These are phyloP conservation scores for Macrotis lagotis DNA, from an alignment of 2,113 vertebrate species.

Conservation along the genomic window DNA sequence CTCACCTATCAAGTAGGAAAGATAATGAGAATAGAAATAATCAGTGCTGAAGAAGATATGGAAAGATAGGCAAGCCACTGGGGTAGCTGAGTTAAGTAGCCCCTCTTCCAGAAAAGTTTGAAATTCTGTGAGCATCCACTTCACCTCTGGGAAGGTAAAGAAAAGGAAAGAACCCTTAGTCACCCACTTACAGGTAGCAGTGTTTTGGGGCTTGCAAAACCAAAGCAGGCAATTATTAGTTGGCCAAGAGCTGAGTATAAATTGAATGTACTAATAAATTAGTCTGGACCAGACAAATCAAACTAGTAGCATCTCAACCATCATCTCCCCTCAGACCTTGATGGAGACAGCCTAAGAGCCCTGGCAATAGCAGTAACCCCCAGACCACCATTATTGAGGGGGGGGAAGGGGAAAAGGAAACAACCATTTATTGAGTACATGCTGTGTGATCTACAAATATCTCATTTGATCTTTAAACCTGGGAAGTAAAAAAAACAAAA, in stretches of 20 bases:
- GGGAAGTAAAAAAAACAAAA: too few species aligned
- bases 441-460: background rate
- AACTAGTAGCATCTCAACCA: background rate
- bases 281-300: background rate
- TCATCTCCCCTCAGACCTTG: background rate
- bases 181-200: background rate
- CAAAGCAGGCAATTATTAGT: background rate
- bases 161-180: background rate
- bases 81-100: background rate
- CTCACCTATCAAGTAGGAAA: background rate
- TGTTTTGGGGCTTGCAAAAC: background rate
- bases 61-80: background rate
- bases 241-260: background rate
- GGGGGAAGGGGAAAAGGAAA: background rate
- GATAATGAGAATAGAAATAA: background rate
- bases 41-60: background rate
- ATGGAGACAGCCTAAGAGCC: background rate
- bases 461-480: background rate
- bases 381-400: background rate
- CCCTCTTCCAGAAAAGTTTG: background rate
- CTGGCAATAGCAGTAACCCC: too few species aligned
- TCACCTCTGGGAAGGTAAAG: background rate
- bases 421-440: background rate
- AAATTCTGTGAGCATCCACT: background rate
- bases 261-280: background rate